These are phyloP conservation scores for Myotis myotis DNA, from an alignment of 2,797 vertebrate species.

Conservation along the genomic window DNA sequence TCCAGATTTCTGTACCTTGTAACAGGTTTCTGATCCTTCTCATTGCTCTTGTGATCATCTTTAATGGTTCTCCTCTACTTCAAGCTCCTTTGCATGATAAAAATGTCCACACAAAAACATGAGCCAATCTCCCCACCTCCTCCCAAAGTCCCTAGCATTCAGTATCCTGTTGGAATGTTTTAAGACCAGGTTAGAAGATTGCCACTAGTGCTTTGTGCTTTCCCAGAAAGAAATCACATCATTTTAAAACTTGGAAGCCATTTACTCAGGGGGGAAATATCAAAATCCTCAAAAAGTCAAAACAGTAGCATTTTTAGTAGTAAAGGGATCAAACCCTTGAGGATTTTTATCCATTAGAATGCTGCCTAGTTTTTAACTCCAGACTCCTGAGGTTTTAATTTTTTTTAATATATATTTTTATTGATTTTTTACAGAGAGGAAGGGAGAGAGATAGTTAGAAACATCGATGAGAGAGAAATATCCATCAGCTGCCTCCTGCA, in stretches of 20 bases:
- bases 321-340: not conserved
- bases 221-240: not conserved
- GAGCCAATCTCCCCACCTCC: not conserved
- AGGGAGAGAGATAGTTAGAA: no score
- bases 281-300: not conserved
- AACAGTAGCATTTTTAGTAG: not conserved
- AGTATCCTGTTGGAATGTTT: not conserved
- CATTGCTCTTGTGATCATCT: not conserved
- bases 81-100: not conserved
- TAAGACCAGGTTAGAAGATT: constrained; percentile 25
- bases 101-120: not conserved
- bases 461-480: no score
- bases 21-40: not conserved
- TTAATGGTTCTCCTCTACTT: not conserved
- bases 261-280: not conserved
- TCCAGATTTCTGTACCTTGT: not conserved
- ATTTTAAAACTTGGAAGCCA: not conserved
- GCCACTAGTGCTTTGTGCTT: not conserved
- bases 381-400: not conserved
- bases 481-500: no score
- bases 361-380: not conserved
- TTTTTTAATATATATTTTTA: not conserved
- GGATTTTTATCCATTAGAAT: not conserved
- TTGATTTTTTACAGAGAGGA: no score
- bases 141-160: not conserved